phyloP scores from a whole-genome alignment of 1,140 invertebrate species.

The Manduca sexta region DNA sequence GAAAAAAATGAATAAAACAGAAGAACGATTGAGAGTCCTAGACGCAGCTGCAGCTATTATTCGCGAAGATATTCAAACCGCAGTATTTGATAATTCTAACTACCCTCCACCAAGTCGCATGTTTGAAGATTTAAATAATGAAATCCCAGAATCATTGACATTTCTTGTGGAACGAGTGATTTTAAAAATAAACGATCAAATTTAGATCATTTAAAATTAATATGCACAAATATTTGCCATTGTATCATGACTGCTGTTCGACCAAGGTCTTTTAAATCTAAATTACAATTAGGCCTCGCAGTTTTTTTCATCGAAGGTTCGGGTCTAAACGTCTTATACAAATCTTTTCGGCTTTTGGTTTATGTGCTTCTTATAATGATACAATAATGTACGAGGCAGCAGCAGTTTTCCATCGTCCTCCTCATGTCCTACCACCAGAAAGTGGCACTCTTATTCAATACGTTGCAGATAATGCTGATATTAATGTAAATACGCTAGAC shows the following conservation, averaged over 20 bases:
- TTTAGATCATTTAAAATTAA: conserved; percentile 37
- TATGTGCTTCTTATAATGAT: conserved; percentile 43
- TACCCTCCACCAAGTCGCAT: conserved; percentile 37
- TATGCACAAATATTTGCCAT: conserved; percentile 41
- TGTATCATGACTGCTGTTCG: too few relatives aligned
- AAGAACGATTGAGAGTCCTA: conserved; percentile 29
- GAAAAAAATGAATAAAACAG: conserved; percentile 18
- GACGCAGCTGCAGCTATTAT: conserved; percentile 42
- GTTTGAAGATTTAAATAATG: conserved; percentile 37
- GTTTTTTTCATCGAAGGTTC: conserved; percentile 50
- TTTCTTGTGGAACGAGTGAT: conserved; percentile 37
- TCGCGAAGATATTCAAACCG: conserved; percentile 37
- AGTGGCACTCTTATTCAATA: conserved; percentile 46
- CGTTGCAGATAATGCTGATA: conserved; percentile 53
- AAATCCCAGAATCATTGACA: conserved; percentile 36
- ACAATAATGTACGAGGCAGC: conserved; percentile 38
- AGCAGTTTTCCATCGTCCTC: conserved; percentile 44
- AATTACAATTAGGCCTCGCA: too few relatives aligned
- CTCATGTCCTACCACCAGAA: conserved; percentile 44
- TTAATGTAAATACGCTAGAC: conserved; percentile 53
- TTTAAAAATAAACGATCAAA: conserved; percentile 32
- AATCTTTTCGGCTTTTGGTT: conserved; percentile 41
- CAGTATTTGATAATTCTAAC: conserved; percentile 30
- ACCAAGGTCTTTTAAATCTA: too few relatives aligned
- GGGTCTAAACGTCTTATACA: conserved; percentile 42